Evolutionary conservation across 2,888 invertebrate species (phyloP).

Genomic region (Torymus tubicola): DNA sequence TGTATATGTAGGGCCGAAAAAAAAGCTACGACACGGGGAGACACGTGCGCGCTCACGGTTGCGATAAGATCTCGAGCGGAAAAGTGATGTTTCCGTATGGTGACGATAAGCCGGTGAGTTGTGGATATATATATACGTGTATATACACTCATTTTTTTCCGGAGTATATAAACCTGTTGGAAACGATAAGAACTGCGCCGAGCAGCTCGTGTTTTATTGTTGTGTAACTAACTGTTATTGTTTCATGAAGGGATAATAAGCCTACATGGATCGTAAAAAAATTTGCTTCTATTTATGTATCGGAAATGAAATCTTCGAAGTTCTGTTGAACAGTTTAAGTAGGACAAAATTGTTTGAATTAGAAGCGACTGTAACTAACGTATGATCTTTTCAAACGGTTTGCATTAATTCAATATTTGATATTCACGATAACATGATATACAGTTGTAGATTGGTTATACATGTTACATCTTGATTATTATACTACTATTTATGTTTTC

Average conservation of each 20-base stretch:
- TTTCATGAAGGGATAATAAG: constrained; percentile 39
- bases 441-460: too few species aligned
- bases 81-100: constrained; percentile 56
- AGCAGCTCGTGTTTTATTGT: neutral
- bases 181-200: constrained; percentile 26
- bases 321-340: neutral
- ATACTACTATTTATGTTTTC: too few species aligned
- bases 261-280: constrained; percentile 30
- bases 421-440: too few species aligned
- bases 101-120: constrained; percentile 53
- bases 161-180: constrained; percentile 50
- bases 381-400: too few species aligned
- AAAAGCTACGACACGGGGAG: neutral
- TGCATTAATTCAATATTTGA: too few species aligned
- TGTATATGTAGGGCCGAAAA: constrained; percentile 8
- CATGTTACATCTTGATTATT: too few species aligned
- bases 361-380: too few species aligned
- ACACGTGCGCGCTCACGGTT: constrained; percentile 51
- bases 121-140: constrained; percentile 24
- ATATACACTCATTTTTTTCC: neutral
- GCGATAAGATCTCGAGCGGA: constrained; percentile 57
- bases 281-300: constrained; percentile 37
- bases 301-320: constrained; percentile 30
- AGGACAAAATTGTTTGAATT: neutral
- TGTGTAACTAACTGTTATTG: constrained; percentile 32